Percentiles rank a stretch among this genome's conserved stretches.
Evolutionary conservation across 1,140 invertebrate genomes (phyloP).

Genomic region (Danaus plexippus): DNA sequence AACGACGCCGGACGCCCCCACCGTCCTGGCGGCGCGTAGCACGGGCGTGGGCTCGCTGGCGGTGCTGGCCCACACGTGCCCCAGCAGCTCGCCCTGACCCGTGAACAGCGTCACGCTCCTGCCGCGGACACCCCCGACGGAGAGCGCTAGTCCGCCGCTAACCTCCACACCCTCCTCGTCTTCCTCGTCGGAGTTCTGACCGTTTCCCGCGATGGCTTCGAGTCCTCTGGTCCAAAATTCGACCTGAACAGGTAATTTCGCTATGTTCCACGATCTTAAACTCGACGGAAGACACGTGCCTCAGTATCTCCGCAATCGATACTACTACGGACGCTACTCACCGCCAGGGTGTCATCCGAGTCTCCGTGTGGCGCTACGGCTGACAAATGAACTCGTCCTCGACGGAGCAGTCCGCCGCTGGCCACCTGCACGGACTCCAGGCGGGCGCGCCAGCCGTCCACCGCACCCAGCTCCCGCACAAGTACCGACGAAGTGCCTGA

Average conservation of each 20-base stretch:
- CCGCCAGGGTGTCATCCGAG: constrained; percentile 17
- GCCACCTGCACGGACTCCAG: constrained; percentile 38
- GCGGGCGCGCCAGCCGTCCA: constrained; percentile 20
- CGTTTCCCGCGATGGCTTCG: constrained; percentile 29
- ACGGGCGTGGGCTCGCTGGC: constrained; percentile 37
- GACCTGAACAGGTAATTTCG: constrained; percentile 17
- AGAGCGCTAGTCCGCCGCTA: constrained; percentile 30
- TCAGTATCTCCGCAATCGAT: too few species aligned
- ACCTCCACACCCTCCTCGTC: constrained; percentile 11
- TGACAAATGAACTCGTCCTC: constrained; percentile 22
- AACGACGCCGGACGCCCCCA: not conserved
- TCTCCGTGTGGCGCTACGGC: constrained; percentile 12
- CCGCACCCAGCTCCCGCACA: constrained; percentile 17
- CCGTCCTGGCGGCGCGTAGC: constrained; percentile 30
- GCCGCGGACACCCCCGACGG: constrained; percentile 25
- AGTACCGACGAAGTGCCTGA: constrained; percentile 32
- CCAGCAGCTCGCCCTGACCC: constrained; percentile 37
- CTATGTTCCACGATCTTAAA: too few species aligned
- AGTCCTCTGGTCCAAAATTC: constrained; percentile 42
- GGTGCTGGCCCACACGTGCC: constrained; percentile 45
- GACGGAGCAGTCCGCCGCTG: constrained; percentile 26
- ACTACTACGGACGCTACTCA: constrained; percentile 2
- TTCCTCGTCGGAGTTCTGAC: not conserved
- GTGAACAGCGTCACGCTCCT: constrained; percentile 2
- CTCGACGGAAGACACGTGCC: too few species aligned